Conservation (phyloP, 1,140 invertebrate species). For the Triops cancriformis region DNA sequence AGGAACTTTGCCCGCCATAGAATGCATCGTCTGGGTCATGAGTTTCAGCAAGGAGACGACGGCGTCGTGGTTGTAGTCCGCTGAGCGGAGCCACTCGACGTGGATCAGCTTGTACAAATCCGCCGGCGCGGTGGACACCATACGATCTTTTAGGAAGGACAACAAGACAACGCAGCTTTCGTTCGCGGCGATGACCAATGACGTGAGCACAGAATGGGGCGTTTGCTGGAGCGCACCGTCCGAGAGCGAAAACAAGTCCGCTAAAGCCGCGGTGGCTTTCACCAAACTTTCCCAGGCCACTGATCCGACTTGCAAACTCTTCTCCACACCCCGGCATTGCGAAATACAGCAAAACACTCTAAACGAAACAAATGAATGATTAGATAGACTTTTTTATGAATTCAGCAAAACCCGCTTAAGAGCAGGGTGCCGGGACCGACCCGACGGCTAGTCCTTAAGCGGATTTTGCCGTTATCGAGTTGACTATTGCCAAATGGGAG, state of each 20-base stretch:
- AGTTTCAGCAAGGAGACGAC: background rate
- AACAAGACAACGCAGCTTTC: background rate
- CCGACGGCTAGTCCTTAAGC: no score
- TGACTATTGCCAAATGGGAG: no score
- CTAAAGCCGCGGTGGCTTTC: background rate
- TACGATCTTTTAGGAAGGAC: background rate
- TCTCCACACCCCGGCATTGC: background rate
- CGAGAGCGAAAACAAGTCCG: background rate
- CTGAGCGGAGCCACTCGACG: background rate
- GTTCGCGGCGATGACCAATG: background rate
- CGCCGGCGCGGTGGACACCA: background rate
- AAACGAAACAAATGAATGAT: background rate
- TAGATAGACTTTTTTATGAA: no score
- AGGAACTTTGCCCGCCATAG: background rate
- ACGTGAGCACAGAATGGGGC: background rate
- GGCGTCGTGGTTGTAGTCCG: background rate
- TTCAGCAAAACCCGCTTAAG: no score
- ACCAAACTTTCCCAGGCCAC: conserved; percentile 15
- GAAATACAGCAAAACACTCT: conserved; percentile 23
- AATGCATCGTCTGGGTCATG: background rate
- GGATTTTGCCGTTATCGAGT: no score
- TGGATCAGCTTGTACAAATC: background rate
- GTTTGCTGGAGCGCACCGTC: background rate
- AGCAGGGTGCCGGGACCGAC: no score
- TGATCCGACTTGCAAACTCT: background rate